Conservation (phyloP, 2,797 vertebrate species). For the Propithecus perrieri region DNA sequence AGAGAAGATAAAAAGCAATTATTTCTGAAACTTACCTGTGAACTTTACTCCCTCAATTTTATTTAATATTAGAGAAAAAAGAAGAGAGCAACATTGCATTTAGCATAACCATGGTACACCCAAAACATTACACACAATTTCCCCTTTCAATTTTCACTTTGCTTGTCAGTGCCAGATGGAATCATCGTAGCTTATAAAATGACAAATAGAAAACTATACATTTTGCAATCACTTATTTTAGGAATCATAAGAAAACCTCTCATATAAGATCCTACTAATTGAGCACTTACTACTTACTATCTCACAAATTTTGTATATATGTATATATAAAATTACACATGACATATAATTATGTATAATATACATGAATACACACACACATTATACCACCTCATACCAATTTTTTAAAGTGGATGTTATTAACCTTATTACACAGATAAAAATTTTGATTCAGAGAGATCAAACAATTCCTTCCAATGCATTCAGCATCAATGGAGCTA, state of each 20-base stretch:
- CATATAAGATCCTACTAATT: background rate
- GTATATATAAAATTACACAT: background rate
- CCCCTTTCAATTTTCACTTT: background rate
- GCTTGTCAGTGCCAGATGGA: background rate
- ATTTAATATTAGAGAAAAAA: background rate
- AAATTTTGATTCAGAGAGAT: background rate
- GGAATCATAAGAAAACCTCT: background rate
- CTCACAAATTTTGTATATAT: background rate
- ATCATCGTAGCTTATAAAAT: background rate
- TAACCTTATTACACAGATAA: background rate
- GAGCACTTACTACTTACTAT: background rate
- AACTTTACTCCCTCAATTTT: background rate
- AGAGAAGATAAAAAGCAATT: conserved; percentile 51
- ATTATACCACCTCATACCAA: background rate
- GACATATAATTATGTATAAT: background rate
- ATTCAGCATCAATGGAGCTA: background rate
- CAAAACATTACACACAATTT: background rate
- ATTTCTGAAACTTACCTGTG: conserved; percentile 38
- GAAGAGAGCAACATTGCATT: background rate
- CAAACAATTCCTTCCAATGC: background rate
- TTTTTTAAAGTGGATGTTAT: background rate
- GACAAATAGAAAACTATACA: background rate
- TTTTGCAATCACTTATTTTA: background rate
- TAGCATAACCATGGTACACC: background rate
- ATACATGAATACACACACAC: background rate